phyloP scores from a whole-genome alignment of 2,888 invertebrate species.

The Hemicrepidius hirtus region DNA sequence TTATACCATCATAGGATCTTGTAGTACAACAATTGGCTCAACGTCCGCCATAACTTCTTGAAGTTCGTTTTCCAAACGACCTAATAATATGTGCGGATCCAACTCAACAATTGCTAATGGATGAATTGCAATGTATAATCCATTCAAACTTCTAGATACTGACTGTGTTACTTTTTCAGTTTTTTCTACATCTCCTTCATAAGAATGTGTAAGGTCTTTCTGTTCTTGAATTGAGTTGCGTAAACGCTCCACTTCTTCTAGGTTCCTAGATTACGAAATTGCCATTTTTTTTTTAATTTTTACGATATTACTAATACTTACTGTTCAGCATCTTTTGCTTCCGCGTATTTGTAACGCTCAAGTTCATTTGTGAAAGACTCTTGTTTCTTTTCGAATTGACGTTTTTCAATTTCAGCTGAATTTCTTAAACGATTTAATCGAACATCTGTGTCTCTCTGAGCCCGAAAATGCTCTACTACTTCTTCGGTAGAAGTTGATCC shows the following conservation, averaged over 20 bases:
- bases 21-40: conserved; percentile 22
- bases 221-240: conserved; percentile 77
- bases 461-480: conserved; percentile 83
- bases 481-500: conserved; percentile 85
- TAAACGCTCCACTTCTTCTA: conserved; percentile 80
- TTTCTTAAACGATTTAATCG: conserved; percentile 82
- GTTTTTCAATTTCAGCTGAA: conserved; percentile 84
- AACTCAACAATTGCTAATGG: conserved; percentile 35
- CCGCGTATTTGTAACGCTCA: conserved; percentile 86
- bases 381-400: conserved; percentile 79
- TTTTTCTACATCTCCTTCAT: conserved; percentile 66
- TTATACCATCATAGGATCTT: conserved; percentile 5
- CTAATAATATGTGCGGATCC: conserved; percentile 22
- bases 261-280: conserved; percentile 75
- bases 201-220: conserved; percentile 69
- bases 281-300: conserved; percentile 39
- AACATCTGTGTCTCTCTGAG: conserved; percentile 83
- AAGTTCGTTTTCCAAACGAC: conserved; percentile 39
- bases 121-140: conserved; percentile 55
- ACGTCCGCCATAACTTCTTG: conserved; percentile 33
- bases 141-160: conserved; percentile 55
- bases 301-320: conserved; percentile 69
- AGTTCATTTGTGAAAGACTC: conserved; percentile 80
- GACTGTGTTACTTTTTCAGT: conserved; percentile 58
- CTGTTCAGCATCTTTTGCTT: conserved; percentile 88